Conservation (phyloP, 1,140 invertebrate species). For the Chironomus tepperi region DNA sequence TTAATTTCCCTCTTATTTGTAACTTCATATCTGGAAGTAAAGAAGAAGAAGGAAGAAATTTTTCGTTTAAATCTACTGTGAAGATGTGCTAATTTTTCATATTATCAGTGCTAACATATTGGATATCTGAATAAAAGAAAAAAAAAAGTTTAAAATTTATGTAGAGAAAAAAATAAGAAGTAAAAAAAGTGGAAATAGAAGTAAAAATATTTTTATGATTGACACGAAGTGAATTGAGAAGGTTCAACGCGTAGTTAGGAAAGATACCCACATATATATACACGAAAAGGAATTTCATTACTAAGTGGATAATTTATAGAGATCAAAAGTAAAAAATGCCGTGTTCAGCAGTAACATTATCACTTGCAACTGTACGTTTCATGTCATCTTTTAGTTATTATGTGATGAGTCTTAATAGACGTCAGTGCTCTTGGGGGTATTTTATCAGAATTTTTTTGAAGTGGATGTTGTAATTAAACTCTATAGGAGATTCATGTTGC, state of each 20-base stretch:
- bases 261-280: neutral
- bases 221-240: neutral
- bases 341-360: constrained; percentile 88
- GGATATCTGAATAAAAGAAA: neutral
- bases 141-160: neutral
- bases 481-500: no score
- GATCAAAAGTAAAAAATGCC: constrained; percentile 54
- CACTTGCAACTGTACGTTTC: constrained; percentile 79
- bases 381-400: no score
- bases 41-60: constrained; percentile 5
- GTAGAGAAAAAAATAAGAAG: neutral
- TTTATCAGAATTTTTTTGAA: no score
- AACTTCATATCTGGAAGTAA: neutral
- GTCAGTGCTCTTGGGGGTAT: no score
- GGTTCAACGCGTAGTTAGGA: neutral
- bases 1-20: neutral
- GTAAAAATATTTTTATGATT: neutral
- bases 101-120: neutral
- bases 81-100: constrained; percentile 30
- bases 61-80: neutral
- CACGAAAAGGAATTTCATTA: neutral
- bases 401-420: neutral
- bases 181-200: neutral
- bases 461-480: no score
- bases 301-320: neutral